A percentile compares a stretch with the other conserved stretches of the same genome.
These are phyloP conservation scores for Gymnosoma rotundatum DNA, from an alignment of 2,888 invertebrate species.

Conservation along the genomic window DNA sequence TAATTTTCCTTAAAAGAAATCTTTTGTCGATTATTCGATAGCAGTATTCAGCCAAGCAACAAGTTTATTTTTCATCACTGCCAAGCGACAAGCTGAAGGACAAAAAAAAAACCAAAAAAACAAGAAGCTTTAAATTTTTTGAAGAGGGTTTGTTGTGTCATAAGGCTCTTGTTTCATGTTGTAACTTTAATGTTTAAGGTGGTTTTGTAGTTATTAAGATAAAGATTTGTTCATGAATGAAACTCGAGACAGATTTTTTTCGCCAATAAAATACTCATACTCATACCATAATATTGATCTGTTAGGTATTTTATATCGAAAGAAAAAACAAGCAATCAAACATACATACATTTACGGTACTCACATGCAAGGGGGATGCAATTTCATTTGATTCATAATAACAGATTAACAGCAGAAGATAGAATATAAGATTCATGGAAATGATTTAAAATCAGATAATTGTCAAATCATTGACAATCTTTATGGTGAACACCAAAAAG, in stretches of 20 bases:
- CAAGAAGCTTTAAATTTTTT: constrained; percentile 46
- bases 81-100: constrained; percentile 15
- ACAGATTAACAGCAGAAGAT: constrained; percentile 58
- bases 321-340: neutral
- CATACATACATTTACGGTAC: neutral
- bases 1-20: constrained; percentile 26
- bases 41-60: constrained; percentile 31
- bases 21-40: constrained; percentile 26
- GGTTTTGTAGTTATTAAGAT: constrained; percentile 63
- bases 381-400: constrained; percentile 65
- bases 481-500: constrained; percentile 50
- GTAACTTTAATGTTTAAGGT: constrained; percentile 60
- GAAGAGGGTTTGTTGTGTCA: constrained; percentile 61
- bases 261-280: constrained; percentile 33
- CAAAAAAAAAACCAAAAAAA: neutral
- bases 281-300: constrained; percentile 24
- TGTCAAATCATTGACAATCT: constrained; percentile 62
- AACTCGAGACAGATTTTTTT: constrained; percentile 12
- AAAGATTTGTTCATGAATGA: constrained; percentile 60
- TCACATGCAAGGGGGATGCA: constrained; percentile 45
- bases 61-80: constrained; percentile 55
- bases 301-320: neutral
- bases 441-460: constrained; percentile 60
- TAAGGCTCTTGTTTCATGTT: constrained; percentile 64
- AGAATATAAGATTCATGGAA: constrained; percentile 63